Conservation (phyloP, 2,888 invertebrate genomes). For the Synanthedon tipuliformis region DNA sequence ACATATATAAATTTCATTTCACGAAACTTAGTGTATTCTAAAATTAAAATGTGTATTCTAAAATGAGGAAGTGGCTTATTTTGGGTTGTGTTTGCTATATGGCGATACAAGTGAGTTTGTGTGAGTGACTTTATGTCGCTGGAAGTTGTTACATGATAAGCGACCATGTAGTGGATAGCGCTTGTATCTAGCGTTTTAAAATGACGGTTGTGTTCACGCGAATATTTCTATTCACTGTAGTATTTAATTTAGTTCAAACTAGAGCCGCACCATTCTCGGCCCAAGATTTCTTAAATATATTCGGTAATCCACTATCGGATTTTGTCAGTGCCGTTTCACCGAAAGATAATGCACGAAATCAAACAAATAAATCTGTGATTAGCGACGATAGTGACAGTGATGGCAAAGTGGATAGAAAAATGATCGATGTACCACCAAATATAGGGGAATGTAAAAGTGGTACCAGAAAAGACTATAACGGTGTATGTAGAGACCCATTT, state of each 20-base stretch:
- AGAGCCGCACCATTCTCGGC: slow-evolving; percentile 26
- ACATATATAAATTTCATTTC: background rate
- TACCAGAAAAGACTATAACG: slow-evolving; percentile 32
- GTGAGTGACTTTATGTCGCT: background rate
- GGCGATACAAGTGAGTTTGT: background rate
- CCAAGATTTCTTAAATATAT: slow-evolving; percentile 35
- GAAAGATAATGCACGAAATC: slow-evolving; percentile 2
- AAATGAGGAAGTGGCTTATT: background rate
- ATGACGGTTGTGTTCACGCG: slow-evolving; percentile 46
- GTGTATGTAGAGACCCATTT: slow-evolving; percentile 43
- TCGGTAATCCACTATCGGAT: slow-evolving; percentile 48
- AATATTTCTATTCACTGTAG: slow-evolving; percentile 37
- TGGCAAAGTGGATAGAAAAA: slow-evolving; percentile 13
- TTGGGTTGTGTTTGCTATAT: background rate
- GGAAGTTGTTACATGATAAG: slow-evolving; percentile 1
- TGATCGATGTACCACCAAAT: slow-evolving; percentile 51
- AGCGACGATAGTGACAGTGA: slow-evolving; percentile 3
- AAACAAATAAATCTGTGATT: slow-evolving; percentile 2
- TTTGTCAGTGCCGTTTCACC: slow-evolving; percentile 19
- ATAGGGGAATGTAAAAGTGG: slow-evolving; percentile 22
- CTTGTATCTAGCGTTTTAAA: slow-evolving; percentile 30
- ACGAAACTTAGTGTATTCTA: background rate
- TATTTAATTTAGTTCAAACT: slow-evolving; percentile 29
- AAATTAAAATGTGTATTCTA: background rate
- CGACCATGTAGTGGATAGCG: background rate